Base-by-base conservation (phyloP, 1,140 invertebrate species). In the Drosophila ohnishii region DNA sequence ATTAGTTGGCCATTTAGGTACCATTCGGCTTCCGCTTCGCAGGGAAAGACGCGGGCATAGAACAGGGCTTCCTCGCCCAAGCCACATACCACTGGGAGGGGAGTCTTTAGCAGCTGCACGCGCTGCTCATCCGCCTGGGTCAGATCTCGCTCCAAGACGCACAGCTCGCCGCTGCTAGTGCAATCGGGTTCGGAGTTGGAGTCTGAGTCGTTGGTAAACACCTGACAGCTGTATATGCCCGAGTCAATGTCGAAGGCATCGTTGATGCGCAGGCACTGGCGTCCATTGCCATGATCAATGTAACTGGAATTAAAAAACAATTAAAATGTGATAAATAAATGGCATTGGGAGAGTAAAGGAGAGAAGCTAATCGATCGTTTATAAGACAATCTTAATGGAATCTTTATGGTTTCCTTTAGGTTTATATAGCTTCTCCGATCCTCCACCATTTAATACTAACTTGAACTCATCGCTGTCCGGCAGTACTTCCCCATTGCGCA, bases 221-320 rank as follows among this genome's bases (percentile, higher is more conserved):
- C 94, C 67, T 94, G 93, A 78, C 95, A 96, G 59, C 93, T 93
- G 82, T 96, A 97, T 44, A 93, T 92, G n/a, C 95, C 96, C 35
- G 93, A 93, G 91, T 96, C 95, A 76, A 95, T 93, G 22, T 93
- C 90, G 78, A 94, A 94, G 35, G 94, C 93, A 79, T 96, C 94
- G 11, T 92, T 91, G 39, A 97, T 93, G 30, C 93, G 92, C 32
- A 97, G 92, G 40, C 93, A 94, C 47, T 95, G 92, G 5, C 92
- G 91, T 32, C 94, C 94, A 48, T 95, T 93, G 50, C 93, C 93
- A 51, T 94, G 93, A 75, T 94, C 92, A 34, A 94, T 91, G 80
- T 95, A 95, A 47, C 92, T 93, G 84, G 93, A 70, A 45, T 39
- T 8, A 47, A 19, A 53, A 19, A 6, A 25, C 22, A 55, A 62